phyloP scores from a whole-genome alignment of 2,113 vertebrate species.

The Urocynchramus pylzowi region DNA sequence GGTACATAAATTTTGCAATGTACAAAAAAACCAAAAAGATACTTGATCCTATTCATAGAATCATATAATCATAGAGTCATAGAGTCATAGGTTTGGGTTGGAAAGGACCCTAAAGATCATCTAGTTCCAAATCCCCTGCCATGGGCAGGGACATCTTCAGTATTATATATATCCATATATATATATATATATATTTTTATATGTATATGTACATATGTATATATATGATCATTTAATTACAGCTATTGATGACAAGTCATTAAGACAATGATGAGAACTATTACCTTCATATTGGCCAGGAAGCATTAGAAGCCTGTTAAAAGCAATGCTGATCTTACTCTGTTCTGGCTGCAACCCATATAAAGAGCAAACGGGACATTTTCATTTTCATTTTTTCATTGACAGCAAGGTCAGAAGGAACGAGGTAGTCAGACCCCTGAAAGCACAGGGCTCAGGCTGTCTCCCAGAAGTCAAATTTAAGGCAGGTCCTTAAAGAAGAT shows the following conservation, averaged over 20 bases:
- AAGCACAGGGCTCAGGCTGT: not conserved
- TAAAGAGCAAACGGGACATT: not conserved
- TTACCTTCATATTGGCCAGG: not conserved
- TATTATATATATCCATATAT: not conserved
- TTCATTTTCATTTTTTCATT: not conserved
- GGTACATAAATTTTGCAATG: not conserved
- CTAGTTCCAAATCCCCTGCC: not conserved
- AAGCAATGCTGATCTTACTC: not conserved
- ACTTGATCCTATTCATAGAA: not conserved
- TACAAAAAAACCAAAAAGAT: fast-evolving
- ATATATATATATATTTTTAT: too few species aligned
- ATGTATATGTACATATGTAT: not conserved
- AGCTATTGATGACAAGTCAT: not conserved
- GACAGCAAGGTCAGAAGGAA: not conserved
- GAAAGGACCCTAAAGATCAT: not conserved
- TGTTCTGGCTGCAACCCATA: not conserved
- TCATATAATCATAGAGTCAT: not conserved
- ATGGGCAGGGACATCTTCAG: not conserved
- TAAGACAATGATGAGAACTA: not conserved
- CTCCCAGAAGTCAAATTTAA: not conserved
- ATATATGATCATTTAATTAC: not conserved
- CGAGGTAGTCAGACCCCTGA: fast-evolving
- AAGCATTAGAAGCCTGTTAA: not conserved
- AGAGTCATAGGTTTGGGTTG: not conserved
- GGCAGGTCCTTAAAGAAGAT: not conserved